These are phyloP conservation scores for Rhinolophus ferrumequinum DNA, from an alignment of 2,113 vertebrate genomes.

Conservation along the genomic window DNA sequence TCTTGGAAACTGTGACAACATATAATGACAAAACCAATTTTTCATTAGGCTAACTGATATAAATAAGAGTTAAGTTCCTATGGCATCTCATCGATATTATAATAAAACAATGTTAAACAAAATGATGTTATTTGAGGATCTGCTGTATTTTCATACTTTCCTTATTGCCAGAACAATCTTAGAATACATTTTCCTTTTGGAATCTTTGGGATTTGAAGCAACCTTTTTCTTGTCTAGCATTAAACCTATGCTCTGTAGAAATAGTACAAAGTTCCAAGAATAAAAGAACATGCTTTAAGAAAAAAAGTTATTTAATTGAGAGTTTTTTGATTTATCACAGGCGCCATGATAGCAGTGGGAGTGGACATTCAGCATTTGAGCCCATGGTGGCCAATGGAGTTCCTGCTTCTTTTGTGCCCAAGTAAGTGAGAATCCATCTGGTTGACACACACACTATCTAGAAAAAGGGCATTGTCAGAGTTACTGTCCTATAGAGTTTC, in stretches of 20 bases:
- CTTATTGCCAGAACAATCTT: background rate
- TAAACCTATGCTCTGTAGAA: background rate
- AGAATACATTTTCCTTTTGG: background rate
- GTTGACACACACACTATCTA: background rate
- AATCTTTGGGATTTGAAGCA: constrained; percentile 10
- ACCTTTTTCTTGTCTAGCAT: background rate
- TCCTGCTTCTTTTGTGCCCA: constrained; percentile 91
- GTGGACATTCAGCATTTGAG: constrained; percentile 92
- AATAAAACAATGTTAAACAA: background rate
- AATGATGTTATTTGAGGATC: background rate
- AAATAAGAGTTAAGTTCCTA: background rate
- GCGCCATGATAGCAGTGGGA: constrained; percentile 93
- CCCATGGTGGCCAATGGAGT: constrained; percentile 92
- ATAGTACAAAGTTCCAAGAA: background rate
- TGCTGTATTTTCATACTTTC: background rate
- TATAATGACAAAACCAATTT: background rate
- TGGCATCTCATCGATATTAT: background rate
- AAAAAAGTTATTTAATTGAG: background rate
- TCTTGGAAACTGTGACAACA: background rate
- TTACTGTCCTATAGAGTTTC: background rate
- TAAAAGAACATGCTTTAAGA: background rate
- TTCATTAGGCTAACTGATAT: background rate
- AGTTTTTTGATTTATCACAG: constrained; percentile 78
- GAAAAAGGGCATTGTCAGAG: background rate
- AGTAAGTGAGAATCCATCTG: constrained; percentile 85